Base-by-base conservation (phyloP, 1,140 invertebrate species). In the Ridgeia piscesae region DNA sequence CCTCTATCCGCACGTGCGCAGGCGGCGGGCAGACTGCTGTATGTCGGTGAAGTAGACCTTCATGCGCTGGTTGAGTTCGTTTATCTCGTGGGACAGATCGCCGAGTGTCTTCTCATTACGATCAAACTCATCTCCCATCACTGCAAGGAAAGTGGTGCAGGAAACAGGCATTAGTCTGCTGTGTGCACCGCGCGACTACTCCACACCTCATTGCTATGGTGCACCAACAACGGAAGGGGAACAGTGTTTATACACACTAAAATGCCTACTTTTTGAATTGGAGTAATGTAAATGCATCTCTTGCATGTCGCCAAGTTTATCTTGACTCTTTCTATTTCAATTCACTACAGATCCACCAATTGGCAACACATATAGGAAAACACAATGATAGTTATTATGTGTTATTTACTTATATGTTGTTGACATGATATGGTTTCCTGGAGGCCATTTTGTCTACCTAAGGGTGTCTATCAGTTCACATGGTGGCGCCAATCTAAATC, bases 121-220 rank as follows among this genome's bases (percentile, higher is more conserved):
- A 42, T 93, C 94, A 93, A 96, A 96, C 89, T 96, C 95, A 35
- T 94, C 94, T 93, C 97, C 96, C 94, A 97, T 96, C 94, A 96
- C 97, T 97, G 94, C 88, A 95, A 95, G 35, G 34, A 91, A 33
- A 48, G 34, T 90, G 90, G 4, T 33, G 11, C 34, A 91, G 27
- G 48, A 34, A 34, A 35, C 34, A 89, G 33, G 31, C 88, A 58
- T 33, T 91, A 91, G 77, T n/a, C n/a, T n/a, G n/a, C n/a, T n/a
- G n/a, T 77, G 14, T 91, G 34, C 42, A 89, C 48, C 92, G 11
- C 21, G 35, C 35, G 17, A 50, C 34, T 42, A 42, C 21, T 2
- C 34, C 34, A 17, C 8, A 90, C 35, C 34, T 35, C 34, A 31
- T n/a, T 17, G 21, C 21, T 42, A 90, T n/a, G 50, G 21, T 21